Conservation (phyloP, 2,113 vertebrate genomes). For the Brachypodius melanocephalos region DNA sequence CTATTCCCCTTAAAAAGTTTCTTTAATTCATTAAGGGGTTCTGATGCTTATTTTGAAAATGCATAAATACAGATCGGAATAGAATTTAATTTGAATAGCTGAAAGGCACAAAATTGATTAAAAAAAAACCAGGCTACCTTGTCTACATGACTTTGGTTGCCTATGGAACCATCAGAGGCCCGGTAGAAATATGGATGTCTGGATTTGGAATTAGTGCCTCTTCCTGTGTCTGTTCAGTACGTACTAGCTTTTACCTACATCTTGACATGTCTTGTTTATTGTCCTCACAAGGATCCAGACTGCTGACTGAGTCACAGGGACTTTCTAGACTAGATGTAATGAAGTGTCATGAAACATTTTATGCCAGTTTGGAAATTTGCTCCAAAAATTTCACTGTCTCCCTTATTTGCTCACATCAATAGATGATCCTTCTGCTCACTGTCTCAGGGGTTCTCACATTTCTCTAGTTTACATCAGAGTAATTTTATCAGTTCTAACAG, state of each 20-base stretch:
- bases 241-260: not conserved
- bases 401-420: not conserved
- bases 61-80: not conserved
- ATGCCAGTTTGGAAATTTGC: not conserved
- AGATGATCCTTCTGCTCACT: not conserved
- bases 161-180: not conserved
- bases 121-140: not conserved
- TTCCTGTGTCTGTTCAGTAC: not conserved
- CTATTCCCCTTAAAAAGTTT: not conserved
- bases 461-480: not conserved
- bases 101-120: not conserved
- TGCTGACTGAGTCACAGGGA: not conserved
- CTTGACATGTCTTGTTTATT: not conserved
- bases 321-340: not conserved
- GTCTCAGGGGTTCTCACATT: not conserved
- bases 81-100: not conserved
- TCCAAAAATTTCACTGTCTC: not conserved
- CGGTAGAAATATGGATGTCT: not conserved
- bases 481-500: not conserved
- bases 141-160: not conserved
- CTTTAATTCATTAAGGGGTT: not conserved
- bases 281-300: not conserved
- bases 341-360: not conserved
- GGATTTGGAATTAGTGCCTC: accelerated
- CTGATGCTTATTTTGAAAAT: not conserved